Conservation (phyloP, 1,140 invertebrate species). For the Drosophila sturtevanti region DNA sequence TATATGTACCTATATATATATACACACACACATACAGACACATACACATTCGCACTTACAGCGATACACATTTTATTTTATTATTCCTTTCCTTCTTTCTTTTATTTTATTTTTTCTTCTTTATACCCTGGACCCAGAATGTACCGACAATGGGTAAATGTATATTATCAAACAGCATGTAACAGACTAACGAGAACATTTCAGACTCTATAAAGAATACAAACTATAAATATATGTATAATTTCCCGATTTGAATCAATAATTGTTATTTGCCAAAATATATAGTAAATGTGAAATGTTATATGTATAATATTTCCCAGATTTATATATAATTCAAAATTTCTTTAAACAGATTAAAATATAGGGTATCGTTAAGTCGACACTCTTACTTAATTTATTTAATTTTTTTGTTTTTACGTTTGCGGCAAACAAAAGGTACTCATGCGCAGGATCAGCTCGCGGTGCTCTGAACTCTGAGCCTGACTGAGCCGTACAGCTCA, state of each 20-base stretch:
- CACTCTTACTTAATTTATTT: constrained; percentile 35
- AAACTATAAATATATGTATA: too few species aligned
- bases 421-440: constrained; percentile 77
- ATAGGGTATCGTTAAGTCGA: background rate
- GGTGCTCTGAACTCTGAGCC: constrained; percentile 72
- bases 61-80: constrained; percentile 80
- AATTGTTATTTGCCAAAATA: too few species aligned
- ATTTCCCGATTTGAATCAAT: too few species aligned
- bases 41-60: constrained; percentile 37
- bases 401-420: constrained; percentile 72
- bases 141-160: background rate
- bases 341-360: too few species aligned
- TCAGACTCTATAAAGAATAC: too few species aligned
- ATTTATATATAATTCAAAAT: too few species aligned
- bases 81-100: constrained; percentile 71
- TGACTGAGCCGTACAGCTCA: constrained; percentile 45
- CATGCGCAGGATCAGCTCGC: constrained; percentile 75
- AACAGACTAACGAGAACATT: background rate
- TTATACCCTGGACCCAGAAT: constrained; percentile 12
- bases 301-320: too few species aligned
- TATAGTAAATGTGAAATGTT: too few species aligned
- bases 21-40: constrained; percentile 29
- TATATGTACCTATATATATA: constrained; percentile 25
- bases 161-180: background rate
- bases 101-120: constrained; percentile 61